Evolutionary conservation across 2,888 invertebrate species (phyloP).

Genomic region (Folsomia candida): DNA sequence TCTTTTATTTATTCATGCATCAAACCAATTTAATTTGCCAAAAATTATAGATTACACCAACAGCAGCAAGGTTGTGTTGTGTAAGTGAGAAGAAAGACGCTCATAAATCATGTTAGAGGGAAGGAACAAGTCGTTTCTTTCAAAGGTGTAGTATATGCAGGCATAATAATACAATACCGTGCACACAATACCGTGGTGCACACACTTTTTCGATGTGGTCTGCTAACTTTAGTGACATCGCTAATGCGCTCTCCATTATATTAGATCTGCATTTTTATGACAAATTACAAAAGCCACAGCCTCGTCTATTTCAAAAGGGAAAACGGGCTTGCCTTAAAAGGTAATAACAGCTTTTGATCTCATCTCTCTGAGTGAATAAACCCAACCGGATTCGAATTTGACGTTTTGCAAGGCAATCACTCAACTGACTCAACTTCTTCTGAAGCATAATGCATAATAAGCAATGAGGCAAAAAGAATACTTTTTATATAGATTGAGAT

Average conservation of each 20-base stretch:
- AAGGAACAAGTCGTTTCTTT: not conserved
- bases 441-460: too few species aligned
- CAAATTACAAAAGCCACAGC: not conserved
- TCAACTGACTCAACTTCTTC: too few species aligned
- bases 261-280: not conserved
- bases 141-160: too few species aligned
- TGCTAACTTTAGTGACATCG: not conserved
- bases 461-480: too few species aligned
- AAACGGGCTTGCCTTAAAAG: not conserved
- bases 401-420: not conserved
- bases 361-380: not conserved
- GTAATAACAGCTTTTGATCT: not conserved
- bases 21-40: not conserved
- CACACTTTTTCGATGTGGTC: not conserved
- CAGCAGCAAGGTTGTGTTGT: too few species aligned
- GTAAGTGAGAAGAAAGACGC: too few species aligned
- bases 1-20: not conserved
- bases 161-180: too few species aligned
- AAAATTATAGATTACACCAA: not conserved
- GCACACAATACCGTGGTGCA: not conserved
- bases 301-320: not conserved
- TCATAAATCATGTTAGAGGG: not conserved
- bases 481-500: too few species aligned
- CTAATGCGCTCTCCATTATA: not conserved
- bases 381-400: not conserved